Base-by-base conservation (phyloP, 2,888 invertebrate genomes). In the Allophyes oxyacanthae region DNA sequence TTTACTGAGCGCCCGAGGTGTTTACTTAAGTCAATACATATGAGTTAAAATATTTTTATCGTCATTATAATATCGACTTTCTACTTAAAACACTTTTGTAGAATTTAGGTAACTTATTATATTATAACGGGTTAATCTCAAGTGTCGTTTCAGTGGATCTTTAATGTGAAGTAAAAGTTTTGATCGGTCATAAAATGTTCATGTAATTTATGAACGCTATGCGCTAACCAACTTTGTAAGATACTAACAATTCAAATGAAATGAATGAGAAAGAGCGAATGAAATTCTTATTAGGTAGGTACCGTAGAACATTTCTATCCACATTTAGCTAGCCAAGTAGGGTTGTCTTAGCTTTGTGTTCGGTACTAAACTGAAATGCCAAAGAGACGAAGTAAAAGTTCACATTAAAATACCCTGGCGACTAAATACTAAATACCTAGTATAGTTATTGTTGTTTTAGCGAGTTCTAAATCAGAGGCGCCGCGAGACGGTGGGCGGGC, bases 381-480 rank as follows among this genome's bases (percentile, higher is more conserved):
- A 72, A 67, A 62, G 54, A 68, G 58, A 62, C 61, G 57, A 67
- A 49, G 53, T 57, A 64, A 69, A 77, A 72, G 52, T 68, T 60
- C 54, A 51, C 64, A 65, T 54, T 68, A 59, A 68, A 68, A 69
- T 57, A 67, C 45, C 66, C 60, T 52, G 65, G 62, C 45, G 53
- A 55, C 32, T 63, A 72, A 68, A 67, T 70, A 67, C 78, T 77
- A 76, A 71, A 72, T n/a, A n/a, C n/a, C n/a, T n/a, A n/a, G n/a
- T n/a, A n/a, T n/a, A n/a, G n/a, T n/a, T n/a, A 75, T 72, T 62
- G 65, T 80, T 80, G 75, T 83, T 78, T 78, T 79, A 82, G 79
- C 77, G 72, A 69, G 78, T 77, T 77, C 76, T 81, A 83, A 84
- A 84, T 83, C 70, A 56, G 68, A 77, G 78, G 69, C 75, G 78